These are phyloP conservation scores for Corythucha ciliata DNA, from an alignment of 2,888 invertebrate species.

Conservation along the genomic window DNA sequence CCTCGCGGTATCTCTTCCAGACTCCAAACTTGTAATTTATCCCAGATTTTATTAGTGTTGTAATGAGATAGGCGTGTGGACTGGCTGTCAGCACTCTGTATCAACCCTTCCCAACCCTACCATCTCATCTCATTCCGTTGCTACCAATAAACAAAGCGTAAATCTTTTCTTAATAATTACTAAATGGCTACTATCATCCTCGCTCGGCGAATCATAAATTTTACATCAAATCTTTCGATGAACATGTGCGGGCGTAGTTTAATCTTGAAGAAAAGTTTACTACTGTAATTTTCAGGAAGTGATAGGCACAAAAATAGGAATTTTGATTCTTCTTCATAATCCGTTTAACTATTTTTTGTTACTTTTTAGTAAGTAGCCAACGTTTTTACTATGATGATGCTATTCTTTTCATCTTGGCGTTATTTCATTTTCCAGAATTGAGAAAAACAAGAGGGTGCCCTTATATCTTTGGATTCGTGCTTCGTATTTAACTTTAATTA, in stretches of 20 bases:
- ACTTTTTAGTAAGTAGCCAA: too few species aligned
- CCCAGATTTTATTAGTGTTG: slow-evolving; percentile 20
- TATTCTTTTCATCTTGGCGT: too few species aligned
- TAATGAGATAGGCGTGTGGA: slow-evolving; percentile 26
- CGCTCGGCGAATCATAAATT: neutral
- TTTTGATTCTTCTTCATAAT: too few species aligned
- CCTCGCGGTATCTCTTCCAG: slow-evolving; percentile 18
- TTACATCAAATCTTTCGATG: neutral
- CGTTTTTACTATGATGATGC: too few species aligned
- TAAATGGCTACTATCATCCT: slow-evolving; percentile 15
- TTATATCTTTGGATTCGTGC: too few species aligned
- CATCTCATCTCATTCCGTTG: neutral
- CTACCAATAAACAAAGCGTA: slow-evolving; percentile 16
- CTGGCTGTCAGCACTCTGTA: slow-evolving; percentile 8
- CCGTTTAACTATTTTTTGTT: too few species aligned
- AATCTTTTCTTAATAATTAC: slow-evolving; percentile 17
- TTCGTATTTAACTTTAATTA: too few species aligned
- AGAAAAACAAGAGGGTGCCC: too few species aligned
- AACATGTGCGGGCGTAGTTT: neutral
- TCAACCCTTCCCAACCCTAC: slow-evolving; percentile 8
- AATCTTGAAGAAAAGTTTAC: too few species aligned
- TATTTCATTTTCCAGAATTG: too few species aligned
- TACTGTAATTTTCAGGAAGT: too few species aligned
- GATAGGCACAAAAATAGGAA: too few species aligned
- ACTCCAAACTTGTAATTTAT: slow-evolving; percentile 25